A percentile compares a stretch with the other conserved stretches of the same genome.
phyloP scores from a whole-genome alignment of 2,113 vertebrate species.

The Syngnathus scovelli region DNA sequence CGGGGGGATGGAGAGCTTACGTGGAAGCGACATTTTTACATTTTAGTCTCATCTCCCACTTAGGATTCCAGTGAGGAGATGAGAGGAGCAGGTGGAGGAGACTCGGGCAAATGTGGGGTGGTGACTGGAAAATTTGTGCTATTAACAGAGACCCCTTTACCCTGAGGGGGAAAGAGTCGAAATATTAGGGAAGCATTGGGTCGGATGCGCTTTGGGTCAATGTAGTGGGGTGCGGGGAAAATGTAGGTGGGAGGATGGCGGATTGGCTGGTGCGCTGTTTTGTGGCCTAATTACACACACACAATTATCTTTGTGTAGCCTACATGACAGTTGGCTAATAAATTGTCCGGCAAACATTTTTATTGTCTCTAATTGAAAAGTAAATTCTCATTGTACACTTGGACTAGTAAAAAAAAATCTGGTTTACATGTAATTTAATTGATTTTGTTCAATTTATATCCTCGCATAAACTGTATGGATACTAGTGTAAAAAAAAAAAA shows the following conservation, averaged over 20 bases:
- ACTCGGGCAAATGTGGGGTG: background rate
- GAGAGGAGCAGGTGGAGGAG: background rate
- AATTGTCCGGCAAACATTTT: constrained; percentile 2
- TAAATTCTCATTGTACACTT: background rate
- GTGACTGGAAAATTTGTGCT: constrained; percentile 27
- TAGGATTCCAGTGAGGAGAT: background rate
- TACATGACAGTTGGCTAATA: constrained; percentile 7
- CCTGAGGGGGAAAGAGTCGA: background rate
- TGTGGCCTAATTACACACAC: constrained; percentile 24
- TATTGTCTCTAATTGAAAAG: background rate
- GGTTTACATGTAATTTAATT: background rate
- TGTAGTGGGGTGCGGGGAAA: constrained; percentile 24
- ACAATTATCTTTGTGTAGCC: constrained; percentile 7
- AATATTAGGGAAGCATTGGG: background rate
- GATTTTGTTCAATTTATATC: background rate
- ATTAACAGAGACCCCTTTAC: constrained; percentile 17
- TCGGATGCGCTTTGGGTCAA: background rate
- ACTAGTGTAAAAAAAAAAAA: background rate
- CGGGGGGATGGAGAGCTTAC: background rate
- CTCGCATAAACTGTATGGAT: background rate
- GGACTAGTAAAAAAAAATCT: background rate
- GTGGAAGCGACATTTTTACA: background rate
- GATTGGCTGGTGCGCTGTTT: constrained; percentile 37
- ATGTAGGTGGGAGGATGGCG: constrained; percentile 20
- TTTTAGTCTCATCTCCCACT: constrained; percentile 13